Evolutionary conservation across 1,140 invertebrate species (phyloP), one percentile per base, ranked within the genome.

Genomic region (Trissolcus basalis): DNA sequence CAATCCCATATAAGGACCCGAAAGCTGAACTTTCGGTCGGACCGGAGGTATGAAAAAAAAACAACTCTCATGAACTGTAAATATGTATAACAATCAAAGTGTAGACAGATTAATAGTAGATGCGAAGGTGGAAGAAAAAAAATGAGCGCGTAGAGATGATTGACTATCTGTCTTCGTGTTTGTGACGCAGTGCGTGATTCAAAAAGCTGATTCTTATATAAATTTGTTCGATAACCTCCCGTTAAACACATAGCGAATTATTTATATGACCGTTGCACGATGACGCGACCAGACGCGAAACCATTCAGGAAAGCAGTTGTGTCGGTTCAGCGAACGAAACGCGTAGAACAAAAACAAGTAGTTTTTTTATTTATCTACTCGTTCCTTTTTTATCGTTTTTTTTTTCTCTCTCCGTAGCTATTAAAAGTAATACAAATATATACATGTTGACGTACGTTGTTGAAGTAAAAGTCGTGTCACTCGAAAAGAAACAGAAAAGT

Each of bases 211-310:
- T 78, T 78, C 58, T 59, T 27, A 27, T 73, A 72, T 72, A 73
- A 73, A 77, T 78, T 71, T 73, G 75, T 78, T 78, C 75, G 69
- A 78, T 78, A 78, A 72, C 54, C 59, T 73, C 69, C 65, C 65
- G 69, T 78, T 78, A 64, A 78, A 63, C 60, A 69, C 63, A 65
- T 78, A 78, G 64, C 64, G 70, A 74, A 74, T 70, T 78, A 70
- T 70, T 72, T 77, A 77, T 77, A 72, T 77, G 63, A 77, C 58
- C 68, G 75, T 77, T 77, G 74, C 74, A 72, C 74, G 74, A 77
- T 77, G 67, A 69, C 68, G 75, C 69, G 75, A 77, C 69, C 63
- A 59, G 75, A 64, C 68, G 75, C 69, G 59, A 72, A 63, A 69
- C 59, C 65, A 78, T 78, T 74, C 56, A 71, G 76, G 70, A 78